Conservation (phyloP, 2,888 invertebrate species). For the Drosophila prostipennis region DNA sequence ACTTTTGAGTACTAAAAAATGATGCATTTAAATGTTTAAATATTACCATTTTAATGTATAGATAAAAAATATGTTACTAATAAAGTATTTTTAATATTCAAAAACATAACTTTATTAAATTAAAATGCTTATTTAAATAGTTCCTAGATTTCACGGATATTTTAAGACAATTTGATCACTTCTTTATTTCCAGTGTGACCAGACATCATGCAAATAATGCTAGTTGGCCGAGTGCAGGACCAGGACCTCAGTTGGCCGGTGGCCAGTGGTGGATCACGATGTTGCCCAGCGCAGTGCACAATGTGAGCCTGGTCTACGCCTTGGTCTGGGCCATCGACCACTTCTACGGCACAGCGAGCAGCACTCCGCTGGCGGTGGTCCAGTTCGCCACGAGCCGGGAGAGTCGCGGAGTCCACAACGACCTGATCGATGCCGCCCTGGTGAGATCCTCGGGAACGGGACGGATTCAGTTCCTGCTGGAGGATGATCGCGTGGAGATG, state of each 20-base stretch:
- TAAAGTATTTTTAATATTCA: too few relatives aligned
- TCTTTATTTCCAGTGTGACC: background rate
- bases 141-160: too few relatives aligned
- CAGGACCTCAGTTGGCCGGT: constrained; percentile 8
- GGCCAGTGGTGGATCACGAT: constrained; percentile 5
- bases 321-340: constrained; percentile 78
- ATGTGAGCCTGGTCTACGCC: constrained; percentile 77
- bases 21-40: too few relatives aligned
- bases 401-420: constrained; percentile 64
- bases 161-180: too few relatives aligned
- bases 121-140: too few relatives aligned
- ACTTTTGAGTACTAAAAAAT: too few relatives aligned
- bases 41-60: too few relatives aligned
- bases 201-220: background rate
- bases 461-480: constrained; percentile 52
- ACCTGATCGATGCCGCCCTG: constrained; percentile 65
- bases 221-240: background rate
- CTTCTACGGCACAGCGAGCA: constrained; percentile 61
- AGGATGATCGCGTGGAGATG: constrained; percentile 31
- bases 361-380: constrained; percentile 62
- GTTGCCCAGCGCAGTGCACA: constrained; percentile 45
- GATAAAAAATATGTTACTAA: too few relatives aligned
- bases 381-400: constrained; percentile 62
- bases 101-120: too few relatives aligned
- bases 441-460: constrained; percentile 24